Conservation (phyloP, 92 coral and sea anemone species). For the Epizoanthus fatuus region DNA sequence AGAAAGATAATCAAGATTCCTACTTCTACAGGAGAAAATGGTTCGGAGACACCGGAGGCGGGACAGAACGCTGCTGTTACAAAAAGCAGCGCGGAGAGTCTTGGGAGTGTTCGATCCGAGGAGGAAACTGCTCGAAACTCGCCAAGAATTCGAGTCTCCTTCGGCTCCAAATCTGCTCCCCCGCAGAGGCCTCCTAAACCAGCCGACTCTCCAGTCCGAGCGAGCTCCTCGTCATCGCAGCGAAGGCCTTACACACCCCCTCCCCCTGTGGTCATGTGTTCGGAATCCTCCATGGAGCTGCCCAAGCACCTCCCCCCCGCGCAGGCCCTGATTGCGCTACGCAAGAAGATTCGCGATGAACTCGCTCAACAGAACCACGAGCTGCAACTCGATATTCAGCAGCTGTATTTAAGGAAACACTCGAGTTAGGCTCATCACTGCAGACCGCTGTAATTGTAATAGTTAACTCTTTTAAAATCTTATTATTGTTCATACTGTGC, state of each 20-base stretch:
- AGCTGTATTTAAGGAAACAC: slow-evolving; percentile 78
- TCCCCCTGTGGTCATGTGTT: slow-evolving; percentile 60
- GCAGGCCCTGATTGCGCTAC: slow-evolving; percentile 80
- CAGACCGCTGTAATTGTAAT: background rate
- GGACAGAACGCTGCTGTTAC: background rate
- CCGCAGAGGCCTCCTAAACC: slow-evolving; percentile 23
- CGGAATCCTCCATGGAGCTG: slow-evolving; percentile 68
- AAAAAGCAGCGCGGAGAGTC: slow-evolving; percentile 3
- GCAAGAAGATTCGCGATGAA: slow-evolving; percentile 84
- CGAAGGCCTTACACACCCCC: slow-evolving; percentile 43
- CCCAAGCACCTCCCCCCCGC: slow-evolving; percentile 83
- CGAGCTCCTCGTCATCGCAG: slow-evolving; percentile 61
- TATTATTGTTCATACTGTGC: background rate
- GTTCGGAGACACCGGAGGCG: slow-evolving; percentile 8
- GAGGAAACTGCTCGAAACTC: slow-evolving; percentile 6
- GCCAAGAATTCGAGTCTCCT: slow-evolving; percentile 31
- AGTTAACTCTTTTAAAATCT: background rate
- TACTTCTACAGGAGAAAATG: slow-evolving; percentile 57
- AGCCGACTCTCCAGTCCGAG: slow-evolving; percentile 20
- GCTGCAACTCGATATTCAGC: slow-evolving; percentile 88
- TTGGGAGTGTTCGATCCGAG: background rate
- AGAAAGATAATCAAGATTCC: slow-evolving; percentile 67
- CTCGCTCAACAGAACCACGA: slow-evolving; percentile 84
- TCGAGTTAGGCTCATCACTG: background rate
- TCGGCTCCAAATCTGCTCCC: slow-evolving; percentile 77